Conservation (phyloP, 2,888 invertebrate genomes). For the Dilophus febrilis region DNA sequence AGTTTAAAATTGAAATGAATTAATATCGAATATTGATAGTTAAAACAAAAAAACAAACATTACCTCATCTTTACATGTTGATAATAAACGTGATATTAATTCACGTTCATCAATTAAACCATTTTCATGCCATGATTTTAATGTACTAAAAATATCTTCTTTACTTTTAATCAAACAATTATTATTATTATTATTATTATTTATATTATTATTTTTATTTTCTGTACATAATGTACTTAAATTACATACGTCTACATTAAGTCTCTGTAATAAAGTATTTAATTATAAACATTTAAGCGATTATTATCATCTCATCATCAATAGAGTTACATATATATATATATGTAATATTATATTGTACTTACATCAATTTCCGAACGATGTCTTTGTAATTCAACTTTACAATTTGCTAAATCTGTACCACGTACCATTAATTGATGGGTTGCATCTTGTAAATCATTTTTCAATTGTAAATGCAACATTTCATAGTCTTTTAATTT, state of each 20-base stretch:
- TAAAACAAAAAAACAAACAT: too few relatives aligned
- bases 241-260: slow-evolving; percentile 40
- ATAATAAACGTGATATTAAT: slow-evolving; percentile 23
- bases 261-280: too few relatives aligned
- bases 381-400: slow-evolving; percentile 35
- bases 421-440: slow-evolving; percentile 31
- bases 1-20: slow-evolving; percentile 9
- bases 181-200: too few relatives aligned
- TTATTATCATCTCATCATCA: neutral
- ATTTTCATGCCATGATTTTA: slow-evolving; percentile 28
- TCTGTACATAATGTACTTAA: slow-evolving; percentile 36
- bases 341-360: slow-evolving; percentile 11
- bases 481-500: slow-evolving; percentile 37
- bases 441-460: slow-evolving; percentile 37
- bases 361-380: slow-evolving; percentile 39
- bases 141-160: slow-evolving; percentile 25
- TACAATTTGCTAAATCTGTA: slow-evolving; percentile 34
- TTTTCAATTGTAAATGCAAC: slow-evolving; percentile 35
- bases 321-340: slow-evolving; percentile 6
- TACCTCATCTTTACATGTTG: slow-evolving; percentile 28
- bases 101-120: slow-evolving; percentile 26
- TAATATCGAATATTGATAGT: too few relatives aligned
- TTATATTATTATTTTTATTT: slow-evolving; percentile 20
- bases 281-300: neutral
- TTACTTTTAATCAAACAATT: too few relatives aligned